Conservation (phyloP, 1,140 invertebrate genomes). For the Zophobas morio region DNA sequence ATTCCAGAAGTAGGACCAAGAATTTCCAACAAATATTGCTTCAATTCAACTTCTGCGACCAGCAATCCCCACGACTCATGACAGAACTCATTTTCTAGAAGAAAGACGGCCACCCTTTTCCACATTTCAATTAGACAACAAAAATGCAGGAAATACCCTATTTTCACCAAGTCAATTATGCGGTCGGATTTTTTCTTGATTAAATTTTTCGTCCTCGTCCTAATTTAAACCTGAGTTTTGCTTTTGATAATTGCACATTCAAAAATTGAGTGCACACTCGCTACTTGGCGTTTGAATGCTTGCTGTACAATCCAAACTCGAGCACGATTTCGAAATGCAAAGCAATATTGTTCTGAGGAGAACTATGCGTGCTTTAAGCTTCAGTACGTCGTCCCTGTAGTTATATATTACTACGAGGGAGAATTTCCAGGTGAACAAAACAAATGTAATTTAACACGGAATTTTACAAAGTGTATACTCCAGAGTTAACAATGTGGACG, state of each 20-base stretch:
- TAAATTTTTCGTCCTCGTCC: conserved; percentile 5
- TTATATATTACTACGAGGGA: neutral
- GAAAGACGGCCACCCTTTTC: neutral
- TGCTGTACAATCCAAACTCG: too few species aligned
- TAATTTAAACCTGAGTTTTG: conserved; percentile 3
- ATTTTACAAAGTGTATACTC: neutral
- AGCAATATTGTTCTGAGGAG: too few species aligned
- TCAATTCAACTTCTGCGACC: too few species aligned
- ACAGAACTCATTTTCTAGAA: neutral
- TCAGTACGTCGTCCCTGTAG: too few species aligned
- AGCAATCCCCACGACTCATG: neutral
- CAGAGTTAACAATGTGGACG: neutral
- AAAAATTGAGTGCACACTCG: too few species aligned
- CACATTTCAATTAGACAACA: neutral
- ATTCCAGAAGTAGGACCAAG: too few species aligned
- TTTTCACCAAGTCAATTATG: neutral
- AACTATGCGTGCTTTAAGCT: too few species aligned
- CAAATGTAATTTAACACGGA: neutral
- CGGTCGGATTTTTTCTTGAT: conserved; percentile 23
- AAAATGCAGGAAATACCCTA: neutral
- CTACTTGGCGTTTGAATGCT: too few species aligned
- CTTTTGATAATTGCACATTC: conserved; percentile 1
- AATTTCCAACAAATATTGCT: too few species aligned
- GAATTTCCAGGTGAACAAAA: neutral
- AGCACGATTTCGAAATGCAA: too few species aligned